phyloP scores from a whole-genome alignment of 2,888 invertebrate species.

The Ochropleura leucogaster region DNA sequence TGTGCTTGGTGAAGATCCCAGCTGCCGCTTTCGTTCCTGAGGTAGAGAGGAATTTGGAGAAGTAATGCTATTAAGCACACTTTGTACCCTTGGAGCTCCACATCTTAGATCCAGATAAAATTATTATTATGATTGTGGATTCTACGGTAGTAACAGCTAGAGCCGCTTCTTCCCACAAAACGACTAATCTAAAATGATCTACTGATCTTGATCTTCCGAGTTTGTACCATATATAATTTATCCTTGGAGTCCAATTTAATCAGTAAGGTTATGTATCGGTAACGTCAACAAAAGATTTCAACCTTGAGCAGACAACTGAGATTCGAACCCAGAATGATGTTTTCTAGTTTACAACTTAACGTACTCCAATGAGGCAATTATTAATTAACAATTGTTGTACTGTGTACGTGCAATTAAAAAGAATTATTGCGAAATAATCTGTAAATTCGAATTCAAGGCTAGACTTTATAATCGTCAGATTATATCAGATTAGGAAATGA shows the following conservation, averaged over 20 bases:
- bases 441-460: neutral
- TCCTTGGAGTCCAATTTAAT: neutral
- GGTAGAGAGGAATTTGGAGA: neutral
- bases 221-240: neutral
- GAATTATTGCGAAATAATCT: conserved; percentile 3
- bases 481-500: neutral
- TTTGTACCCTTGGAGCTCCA: neutral
- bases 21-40: conserved; percentile 75
- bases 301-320: neutral
- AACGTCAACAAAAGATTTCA: neutral
- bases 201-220: neutral
- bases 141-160: too few species aligned
- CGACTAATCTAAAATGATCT: neutral
- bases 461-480: neutral
- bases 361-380: neutral
- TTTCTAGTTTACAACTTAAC: neutral
- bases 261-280: neutral
- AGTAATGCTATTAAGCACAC: neutral
- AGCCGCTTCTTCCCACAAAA: neutral
- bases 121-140: neutral
- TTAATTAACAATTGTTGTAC: too few species aligned
- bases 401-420: neutral
- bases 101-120: neutral
- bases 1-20: conserved; percentile 81
- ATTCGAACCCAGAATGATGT: neutral